phyloP scores from a whole-genome alignment of 1,140 invertebrate species.

The Drosophila jambulina region DNA sequence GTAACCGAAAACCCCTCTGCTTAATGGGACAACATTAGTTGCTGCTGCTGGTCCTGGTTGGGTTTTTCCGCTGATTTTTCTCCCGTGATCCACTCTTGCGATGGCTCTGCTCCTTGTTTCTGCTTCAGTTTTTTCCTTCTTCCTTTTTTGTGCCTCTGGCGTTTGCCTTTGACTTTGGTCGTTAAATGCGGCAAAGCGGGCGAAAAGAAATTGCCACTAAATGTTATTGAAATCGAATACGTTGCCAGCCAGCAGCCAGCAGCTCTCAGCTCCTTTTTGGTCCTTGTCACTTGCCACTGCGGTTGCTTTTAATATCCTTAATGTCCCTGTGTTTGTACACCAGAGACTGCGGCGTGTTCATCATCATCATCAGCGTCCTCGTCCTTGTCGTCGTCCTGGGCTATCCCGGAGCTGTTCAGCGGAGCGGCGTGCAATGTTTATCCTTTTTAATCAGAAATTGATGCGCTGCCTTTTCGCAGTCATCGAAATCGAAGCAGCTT shows the following conservation, averaged over 20 bases:
- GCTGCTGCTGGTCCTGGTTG: constrained; percentile 18
- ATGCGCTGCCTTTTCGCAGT: constrained; percentile 44
- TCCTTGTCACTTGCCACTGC: constrained; percentile 45
- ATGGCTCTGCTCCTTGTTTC: background rate
- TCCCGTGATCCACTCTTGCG: constrained; percentile 20
- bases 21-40: constrained; percentile 70
- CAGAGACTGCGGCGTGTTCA: constrained; percentile 9
- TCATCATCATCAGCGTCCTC: constrained; percentile 12
- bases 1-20: constrained; percentile 45
- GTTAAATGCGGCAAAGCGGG: constrained; percentile 64
- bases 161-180: constrained; percentile 40
- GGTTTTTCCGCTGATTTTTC: constrained; percentile 2
- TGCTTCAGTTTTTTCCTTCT: background rate
- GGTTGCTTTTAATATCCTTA: constrained; percentile 54
- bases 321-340: constrained; percentile 36
- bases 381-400: constrained; percentile 3
- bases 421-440: constrained; percentile 39
- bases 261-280: constrained; percentile 8
- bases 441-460: constrained; percentile 73
- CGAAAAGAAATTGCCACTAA: constrained; percentile 74
- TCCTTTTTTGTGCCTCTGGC: background rate
- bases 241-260: constrained; percentile 13
- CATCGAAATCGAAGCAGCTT: constrained; percentile 1
- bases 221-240: constrained; percentile 79
- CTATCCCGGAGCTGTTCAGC: constrained; percentile 28